phyloP scores from a whole-genome alignment of 2,888 invertebrate genomes.

The Brenthis hecate region DNA sequence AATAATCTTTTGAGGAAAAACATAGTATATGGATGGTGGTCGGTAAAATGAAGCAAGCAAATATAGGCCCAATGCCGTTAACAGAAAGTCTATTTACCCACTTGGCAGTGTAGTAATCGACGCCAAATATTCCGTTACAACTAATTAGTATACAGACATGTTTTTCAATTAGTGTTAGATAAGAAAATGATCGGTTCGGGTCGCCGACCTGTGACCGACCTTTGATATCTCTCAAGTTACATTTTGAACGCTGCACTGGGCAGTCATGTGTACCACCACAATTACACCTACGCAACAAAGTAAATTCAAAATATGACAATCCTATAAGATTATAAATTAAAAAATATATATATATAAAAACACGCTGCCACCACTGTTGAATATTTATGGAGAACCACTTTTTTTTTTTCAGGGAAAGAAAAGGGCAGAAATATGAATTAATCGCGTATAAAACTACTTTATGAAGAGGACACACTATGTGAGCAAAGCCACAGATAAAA shows the following conservation, averaged over 20 bases:
- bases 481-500: too few relatives aligned
- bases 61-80: neutral
- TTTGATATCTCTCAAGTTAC: constrained; percentile 25
- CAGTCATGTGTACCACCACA: neutral
- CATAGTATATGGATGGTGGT: neutral
- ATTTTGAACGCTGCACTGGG: constrained; percentile 12
- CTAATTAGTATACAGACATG: constrained; percentile 45
- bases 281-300: too few relatives aligned
- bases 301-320: too few relatives aligned
- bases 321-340: too few relatives aligned
- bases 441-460: too few relatives aligned
- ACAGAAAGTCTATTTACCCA: neutral
- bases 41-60: neutral
- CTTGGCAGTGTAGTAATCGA: constrained; percentile 23
- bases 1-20: constrained; percentile 8
- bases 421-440: too few relatives aligned
- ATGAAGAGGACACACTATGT: too few relatives aligned
- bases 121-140: constrained; percentile 41
- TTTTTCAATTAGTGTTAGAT: constrained; percentile 43
- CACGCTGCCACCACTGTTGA: too few relatives aligned
- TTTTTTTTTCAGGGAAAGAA: too few relatives aligned
- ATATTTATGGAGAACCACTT: too few relatives aligned
- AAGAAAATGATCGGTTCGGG: constrained; percentile 37
- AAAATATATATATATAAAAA: too few relatives aligned
- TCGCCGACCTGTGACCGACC: constrained; percentile 33